These are phyloP conservation scores for Tapirus terrestris DNA, from an alignment of 2,113 vertebrate genomes.

Conservation along the genomic window DNA sequence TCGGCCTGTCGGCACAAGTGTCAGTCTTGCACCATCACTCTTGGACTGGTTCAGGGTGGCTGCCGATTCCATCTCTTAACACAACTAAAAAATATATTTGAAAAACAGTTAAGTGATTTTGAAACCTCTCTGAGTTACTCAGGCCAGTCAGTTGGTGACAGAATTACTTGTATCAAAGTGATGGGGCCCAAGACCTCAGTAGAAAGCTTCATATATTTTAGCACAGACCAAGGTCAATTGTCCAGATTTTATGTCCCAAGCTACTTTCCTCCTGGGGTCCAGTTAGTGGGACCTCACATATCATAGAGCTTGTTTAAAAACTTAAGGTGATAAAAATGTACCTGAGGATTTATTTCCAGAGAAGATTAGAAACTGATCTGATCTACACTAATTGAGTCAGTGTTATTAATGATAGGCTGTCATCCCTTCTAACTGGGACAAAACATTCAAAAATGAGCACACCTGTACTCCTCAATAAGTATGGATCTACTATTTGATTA, in stretches of 20 bases:
- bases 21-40: too few species aligned
- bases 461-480: neutral
- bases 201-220: neutral
- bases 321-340: neutral
- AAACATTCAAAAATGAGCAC: neutral
- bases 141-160: neutral
- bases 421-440: neutral
- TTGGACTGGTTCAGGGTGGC: too few species aligned
- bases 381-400: neutral
- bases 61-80: too few species aligned
- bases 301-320: neutral
- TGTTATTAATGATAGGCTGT: neutral
- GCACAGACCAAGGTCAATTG: neutral
- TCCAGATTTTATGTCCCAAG: neutral
- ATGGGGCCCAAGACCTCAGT: neutral
- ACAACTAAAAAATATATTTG: too few species aligned
- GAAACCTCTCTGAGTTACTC: too few species aligned
- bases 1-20: too few species aligned
- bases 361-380: neutral
- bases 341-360: neutral
- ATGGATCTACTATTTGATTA: neutral
- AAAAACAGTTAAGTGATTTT: too few species aligned
- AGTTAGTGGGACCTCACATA: neutral
- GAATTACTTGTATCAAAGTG: neutral
- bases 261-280: neutral